phyloP scores from a whole-genome alignment of 2,797 vertebrate species.

The Gadopsis marmoratus region DNA sequence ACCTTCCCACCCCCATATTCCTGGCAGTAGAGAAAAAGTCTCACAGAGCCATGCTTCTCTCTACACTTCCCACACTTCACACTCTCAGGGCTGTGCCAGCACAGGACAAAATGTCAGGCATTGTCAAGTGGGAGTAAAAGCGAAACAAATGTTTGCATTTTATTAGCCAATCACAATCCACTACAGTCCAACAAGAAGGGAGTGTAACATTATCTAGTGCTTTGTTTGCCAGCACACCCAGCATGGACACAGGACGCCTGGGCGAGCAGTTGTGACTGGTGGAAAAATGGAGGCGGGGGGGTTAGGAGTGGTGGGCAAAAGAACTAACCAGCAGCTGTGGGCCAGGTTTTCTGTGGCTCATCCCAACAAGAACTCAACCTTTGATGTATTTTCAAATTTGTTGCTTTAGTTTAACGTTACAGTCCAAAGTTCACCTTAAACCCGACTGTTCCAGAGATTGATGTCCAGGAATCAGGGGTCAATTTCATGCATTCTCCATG shows the following conservation, averaged over 20 bases:
- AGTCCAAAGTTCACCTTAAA: constrained; percentile 16
- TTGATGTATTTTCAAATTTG: constrained; percentile 23
- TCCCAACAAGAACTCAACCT: constrained; percentile 22
- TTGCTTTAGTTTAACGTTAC: constrained; percentile 7
- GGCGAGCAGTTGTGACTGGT: constrained; percentile 46
- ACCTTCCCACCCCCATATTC: constrained; percentile 65
- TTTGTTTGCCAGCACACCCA: constrained; percentile 57
- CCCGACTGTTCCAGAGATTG: not conserved
- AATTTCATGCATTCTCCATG: constrained; percentile 15
- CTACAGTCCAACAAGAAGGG: constrained; percentile 44
- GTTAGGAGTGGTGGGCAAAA: constrained; percentile 29
- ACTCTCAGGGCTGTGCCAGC: constrained; percentile 63
- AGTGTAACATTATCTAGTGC: constrained; percentile 52
- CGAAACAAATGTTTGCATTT: constrained; percentile 76
- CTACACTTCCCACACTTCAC: constrained; percentile 76
- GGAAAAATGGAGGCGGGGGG: constrained; percentile 37
- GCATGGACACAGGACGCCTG: constrained; percentile 47
- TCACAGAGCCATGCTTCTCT: constrained; percentile 71
- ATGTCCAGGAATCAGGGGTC: constrained; percentile 11
- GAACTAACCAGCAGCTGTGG: constrained; percentile 32
- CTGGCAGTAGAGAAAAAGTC: constrained; percentile 64
- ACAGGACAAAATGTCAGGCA: constrained; percentile 72
- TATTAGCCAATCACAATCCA: constrained; percentile 64
- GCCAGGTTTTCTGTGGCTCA: constrained; percentile 30
- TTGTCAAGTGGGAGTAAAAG: constrained; percentile 74